phyloP scores from a whole-genome alignment of 2,888 invertebrate genomes.

The Calameuta pallipes region DNA sequence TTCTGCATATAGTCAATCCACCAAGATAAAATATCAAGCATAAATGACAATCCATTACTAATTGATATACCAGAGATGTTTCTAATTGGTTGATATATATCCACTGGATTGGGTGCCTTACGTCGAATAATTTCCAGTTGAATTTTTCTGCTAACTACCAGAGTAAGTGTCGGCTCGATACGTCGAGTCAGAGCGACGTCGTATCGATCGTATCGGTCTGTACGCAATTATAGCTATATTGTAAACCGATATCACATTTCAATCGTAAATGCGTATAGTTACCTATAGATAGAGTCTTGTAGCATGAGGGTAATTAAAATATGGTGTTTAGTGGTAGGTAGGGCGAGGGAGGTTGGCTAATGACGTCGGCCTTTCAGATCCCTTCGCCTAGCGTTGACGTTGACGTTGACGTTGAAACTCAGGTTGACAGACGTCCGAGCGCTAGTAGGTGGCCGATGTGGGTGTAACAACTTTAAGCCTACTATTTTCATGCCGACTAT shows the following conservation, averaged over 20 bases:
- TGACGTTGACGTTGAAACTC: constrained; percentile 23
- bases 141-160: constrained; percentile 53
- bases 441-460: constrained; percentile 31
- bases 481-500: constrained; percentile 5
- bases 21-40: background rate
- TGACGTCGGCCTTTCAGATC: constrained; percentile 31
- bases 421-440: constrained; percentile 15
- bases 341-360: constrained; percentile 18
- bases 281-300: background rate
- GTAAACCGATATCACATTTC: background rate
- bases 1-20: background rate
- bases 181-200: constrained; percentile 18
- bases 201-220: constrained; percentile 43
- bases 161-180: constrained; percentile 41
- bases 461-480: constrained; percentile 25
- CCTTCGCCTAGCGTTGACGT: constrained; percentile 13
- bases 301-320: constrained; percentile 50
- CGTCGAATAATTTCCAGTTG: constrained; percentile 3
- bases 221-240: background rate
- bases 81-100: background rate
- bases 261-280: background rate
- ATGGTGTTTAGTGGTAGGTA: constrained; percentile 27
- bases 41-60: background rate
- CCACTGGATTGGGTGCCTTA: background rate
- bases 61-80: background rate